Percentiles rank a stretch among this genome's conserved stretches.
phyloP scores from a whole-genome alignment of 2,113 vertebrate genomes.

The Leucosticte australis region DNA sequence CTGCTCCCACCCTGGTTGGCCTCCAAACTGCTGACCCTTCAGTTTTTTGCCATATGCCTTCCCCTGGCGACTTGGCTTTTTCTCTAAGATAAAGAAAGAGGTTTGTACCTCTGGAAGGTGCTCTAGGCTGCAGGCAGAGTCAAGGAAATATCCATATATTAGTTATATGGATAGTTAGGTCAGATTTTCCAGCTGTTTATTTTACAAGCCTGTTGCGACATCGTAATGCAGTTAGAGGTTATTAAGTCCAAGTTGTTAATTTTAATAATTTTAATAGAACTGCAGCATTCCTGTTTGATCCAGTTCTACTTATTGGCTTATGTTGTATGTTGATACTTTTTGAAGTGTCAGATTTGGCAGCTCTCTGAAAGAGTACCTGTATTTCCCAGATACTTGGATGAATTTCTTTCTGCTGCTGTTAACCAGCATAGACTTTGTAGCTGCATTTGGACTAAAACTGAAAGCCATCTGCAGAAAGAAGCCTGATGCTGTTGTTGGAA shows the following conservation, averaged over 20 bases:
- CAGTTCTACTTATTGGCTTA: background rate
- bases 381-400: background rate
- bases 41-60: background rate
- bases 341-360: background rate
- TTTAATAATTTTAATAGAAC: slow-evolving; percentile 9
- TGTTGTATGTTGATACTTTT: background rate
- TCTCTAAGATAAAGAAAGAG: background rate
- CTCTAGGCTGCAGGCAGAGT: background rate
- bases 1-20: background rate
- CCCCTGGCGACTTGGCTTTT: background rate
- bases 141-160: background rate
- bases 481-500: background rate
- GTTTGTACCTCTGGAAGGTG: background rate
- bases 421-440: background rate
- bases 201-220: background rate
- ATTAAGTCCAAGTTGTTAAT: background rate
- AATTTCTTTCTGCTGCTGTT: background rate
- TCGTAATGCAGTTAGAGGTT: background rate
- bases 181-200: slow-evolving; percentile 28
- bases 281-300: slow-evolving; percentile 12
- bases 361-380: background rate
- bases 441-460: background rate
- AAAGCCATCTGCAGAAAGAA: background rate
- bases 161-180: background rate
- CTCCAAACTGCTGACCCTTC: background rate